Base-by-base conservation (phyloP, 2,797 vertebrate genomes). In the Hippopotamyrus pictus region DNA sequence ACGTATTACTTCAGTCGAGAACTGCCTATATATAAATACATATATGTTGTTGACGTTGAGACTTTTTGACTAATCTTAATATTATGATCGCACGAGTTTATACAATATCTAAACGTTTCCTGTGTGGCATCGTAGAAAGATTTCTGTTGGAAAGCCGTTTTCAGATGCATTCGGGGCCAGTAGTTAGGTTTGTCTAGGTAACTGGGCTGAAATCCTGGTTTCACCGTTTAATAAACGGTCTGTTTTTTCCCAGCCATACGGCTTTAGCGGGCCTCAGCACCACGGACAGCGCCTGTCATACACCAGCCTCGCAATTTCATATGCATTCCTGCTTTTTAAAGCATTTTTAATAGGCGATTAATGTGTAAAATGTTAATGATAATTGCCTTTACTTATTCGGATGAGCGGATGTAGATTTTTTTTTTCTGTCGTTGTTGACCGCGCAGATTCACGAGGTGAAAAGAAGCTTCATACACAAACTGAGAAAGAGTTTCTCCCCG, bases 241-340 rank as follows among this genome's bases (percentile, higher is more conserved):
- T 69, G 29, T 14, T 29, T 33, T 69, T 69, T 33, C 25, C 11
- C 25, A 14, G 33, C 33, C 3, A 17, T 41, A 76, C 0, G 65
- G 12, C 17, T 76, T 9, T 76, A 37, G 37, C 37, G 7, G 73
- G 33, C 73, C 88, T 91, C 89, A 90, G 89, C 79, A 89, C 89
- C 79, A n/a, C 12, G 90, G 90, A 89, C 85, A 89, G 90, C 88
- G 85, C 44, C 44, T 44, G 37, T n/a, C 37, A 44, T 19, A 17
- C 37, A 19, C 12, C 5, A 76, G 14, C 17, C 25, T 79, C 37
- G 19, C 37, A 44, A n/a, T 79, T 44, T 79, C 73, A 79, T 37
- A 37, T 22, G n/a, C 8, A 53, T 14, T 22, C 82, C 22, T 46
- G 82, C 53, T 17, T 8, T 22, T 46, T 76, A 57, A 57, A 7